A percentile compares a stretch with the other conserved stretches of the same genome.
These are phyloP conservation scores for Notamacropus eugenii DNA, from an alignment of 2,797 vertebrate species.

Conservation along the genomic window DNA sequence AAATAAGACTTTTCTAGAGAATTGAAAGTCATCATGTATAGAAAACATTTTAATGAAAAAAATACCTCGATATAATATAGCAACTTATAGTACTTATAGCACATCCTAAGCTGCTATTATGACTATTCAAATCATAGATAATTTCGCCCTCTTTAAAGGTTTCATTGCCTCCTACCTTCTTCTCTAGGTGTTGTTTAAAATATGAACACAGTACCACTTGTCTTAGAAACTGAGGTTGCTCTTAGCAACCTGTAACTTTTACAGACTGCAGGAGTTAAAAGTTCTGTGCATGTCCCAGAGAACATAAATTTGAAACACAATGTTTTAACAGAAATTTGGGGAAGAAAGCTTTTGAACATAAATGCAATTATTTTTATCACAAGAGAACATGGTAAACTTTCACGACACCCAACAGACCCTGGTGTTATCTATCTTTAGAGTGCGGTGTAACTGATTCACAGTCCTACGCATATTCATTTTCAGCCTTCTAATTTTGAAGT, in stretches of 20 bases:
- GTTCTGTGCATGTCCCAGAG: not conserved
- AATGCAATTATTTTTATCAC: slow-evolving; percentile 31
- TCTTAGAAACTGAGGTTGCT: not conserved
- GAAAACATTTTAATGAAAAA: not conserved
- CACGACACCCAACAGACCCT: not conserved
- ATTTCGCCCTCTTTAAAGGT: not conserved
- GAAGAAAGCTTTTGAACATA: not conserved
- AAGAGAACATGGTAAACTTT: not conserved
- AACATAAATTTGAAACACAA: not conserved
- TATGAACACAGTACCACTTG: not conserved
- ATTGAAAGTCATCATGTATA: not conserved
- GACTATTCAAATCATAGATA: not conserved
- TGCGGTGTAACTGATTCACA: slow-evolving; percentile 16
- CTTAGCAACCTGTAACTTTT: not conserved
- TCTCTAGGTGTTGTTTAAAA: not conserved
- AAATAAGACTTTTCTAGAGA: not conserved
- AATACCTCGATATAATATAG: not conserved
- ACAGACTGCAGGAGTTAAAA: not conserved
- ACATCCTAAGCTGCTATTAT: not conserved
- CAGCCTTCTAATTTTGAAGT: slow-evolving; percentile 35
- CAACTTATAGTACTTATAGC: not conserved
- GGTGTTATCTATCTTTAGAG: not conserved
- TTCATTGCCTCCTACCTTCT: not conserved
- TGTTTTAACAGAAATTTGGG: slow-evolving; percentile 40
- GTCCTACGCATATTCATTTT: not conserved